Evolutionary conservation across 1,140 invertebrate genomes (phyloP).

Genomic region (Diachasma alloeum): DNA sequence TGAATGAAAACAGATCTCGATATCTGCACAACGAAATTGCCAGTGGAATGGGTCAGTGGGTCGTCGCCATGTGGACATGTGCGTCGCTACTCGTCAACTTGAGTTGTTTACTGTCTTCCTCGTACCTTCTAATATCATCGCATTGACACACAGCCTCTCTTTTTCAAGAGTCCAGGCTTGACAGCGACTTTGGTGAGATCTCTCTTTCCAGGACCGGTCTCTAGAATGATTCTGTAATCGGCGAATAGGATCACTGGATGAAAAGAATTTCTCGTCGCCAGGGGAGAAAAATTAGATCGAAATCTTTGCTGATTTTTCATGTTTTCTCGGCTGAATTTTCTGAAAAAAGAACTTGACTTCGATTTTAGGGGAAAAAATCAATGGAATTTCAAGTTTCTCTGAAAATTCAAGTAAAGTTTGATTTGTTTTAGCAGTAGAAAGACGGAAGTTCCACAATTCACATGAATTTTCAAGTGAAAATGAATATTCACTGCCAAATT

Average conservation of each 20-base stretch:
- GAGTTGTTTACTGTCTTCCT: conserved; percentile 4
- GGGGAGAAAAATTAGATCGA: neutral
- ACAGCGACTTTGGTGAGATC: neutral
- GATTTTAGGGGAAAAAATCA: too few species aligned
- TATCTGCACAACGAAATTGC: conserved; percentile 45
- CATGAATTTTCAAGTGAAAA: too few species aligned
- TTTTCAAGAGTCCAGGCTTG: neutral
- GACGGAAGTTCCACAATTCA: too few species aligned
- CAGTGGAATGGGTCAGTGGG: conserved; percentile 56
- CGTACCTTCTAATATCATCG: neutral
- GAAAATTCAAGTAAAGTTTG: too few species aligned
- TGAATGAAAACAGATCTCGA: conserved; percentile 4
- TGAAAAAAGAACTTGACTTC: too few species aligned
- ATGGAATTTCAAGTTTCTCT: too few species aligned
- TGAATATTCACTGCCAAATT: too few species aligned
- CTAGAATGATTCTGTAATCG: conserved; percentile 10
- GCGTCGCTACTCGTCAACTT: conserved; percentile 3
- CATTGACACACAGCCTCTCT: neutral
- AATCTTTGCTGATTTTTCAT: neutral
- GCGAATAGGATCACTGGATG: neutral
- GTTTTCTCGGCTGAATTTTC: too few species aligned
- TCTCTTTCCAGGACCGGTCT: neutral
- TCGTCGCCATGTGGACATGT: conserved; percentile 39
- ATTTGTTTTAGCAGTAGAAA: too few species aligned
- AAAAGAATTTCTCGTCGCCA: neutral